These are phyloP conservation scores for Lapara coniferarum DNA, from an alignment of 2,888 invertebrate genomes.

Conservation along the genomic window DNA sequence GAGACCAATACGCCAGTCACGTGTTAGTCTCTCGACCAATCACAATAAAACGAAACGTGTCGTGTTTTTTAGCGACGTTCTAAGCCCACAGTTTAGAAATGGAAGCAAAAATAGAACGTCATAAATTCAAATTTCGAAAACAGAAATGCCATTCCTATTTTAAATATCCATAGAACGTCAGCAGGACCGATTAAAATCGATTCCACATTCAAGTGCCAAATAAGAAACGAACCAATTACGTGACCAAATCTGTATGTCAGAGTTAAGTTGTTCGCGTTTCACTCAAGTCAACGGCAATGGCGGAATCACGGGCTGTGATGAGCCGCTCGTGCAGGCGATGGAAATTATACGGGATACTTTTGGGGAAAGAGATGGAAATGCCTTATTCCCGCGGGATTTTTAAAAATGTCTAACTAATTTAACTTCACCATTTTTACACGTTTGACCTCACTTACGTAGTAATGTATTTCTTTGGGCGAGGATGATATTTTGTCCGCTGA, in stretches of 20 bases:
- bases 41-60: too few relatives aligned
- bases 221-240: constrained; percentile 20
- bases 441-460: neutral
- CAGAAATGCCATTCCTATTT: neutral
- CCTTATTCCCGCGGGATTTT: too few relatives aligned
- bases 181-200: neutral
- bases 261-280: constrained; percentile 23
- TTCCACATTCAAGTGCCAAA: constrained; percentile 14
- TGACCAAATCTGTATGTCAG: constrained; percentile 23
- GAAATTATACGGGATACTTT: neutral
- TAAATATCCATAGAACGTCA: neutral
- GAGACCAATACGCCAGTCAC: too few relatives aligned
- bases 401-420: too few relatives aligned
- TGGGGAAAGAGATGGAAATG: neutral
- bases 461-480: too few relatives aligned
- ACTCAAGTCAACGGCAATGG: constrained; percentile 26
- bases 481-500: too few relatives aligned
- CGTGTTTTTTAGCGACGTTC: too few relatives aligned
- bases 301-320: constrained; percentile 13
- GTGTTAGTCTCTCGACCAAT: too few relatives aligned
- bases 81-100: neutral
- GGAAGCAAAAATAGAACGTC: neutral
- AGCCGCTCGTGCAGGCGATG: constrained; percentile 1
- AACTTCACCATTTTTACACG: too few relatives aligned
- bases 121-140: neutral